Evolutionary conservation across 1,140 invertebrate species (phyloP).

Genomic region (Lordiphosa collinella): DNA sequence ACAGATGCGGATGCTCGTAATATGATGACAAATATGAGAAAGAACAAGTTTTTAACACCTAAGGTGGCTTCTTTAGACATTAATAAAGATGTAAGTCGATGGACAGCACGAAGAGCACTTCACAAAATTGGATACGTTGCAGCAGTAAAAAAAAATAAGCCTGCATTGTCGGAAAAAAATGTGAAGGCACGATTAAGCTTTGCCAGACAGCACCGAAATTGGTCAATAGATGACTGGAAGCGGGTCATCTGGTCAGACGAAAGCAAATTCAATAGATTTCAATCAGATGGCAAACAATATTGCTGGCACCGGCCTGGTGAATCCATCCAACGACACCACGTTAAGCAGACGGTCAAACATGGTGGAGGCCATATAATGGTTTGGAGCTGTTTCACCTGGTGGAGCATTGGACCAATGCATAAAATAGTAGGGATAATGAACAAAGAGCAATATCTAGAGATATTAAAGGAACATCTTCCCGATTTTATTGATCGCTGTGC

Average conservation of each 20-base stretch:
- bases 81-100: slow-evolving; percentile 12
- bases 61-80: neutral
- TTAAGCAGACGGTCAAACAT: too few relatives aligned
- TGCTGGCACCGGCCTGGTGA: neutral
- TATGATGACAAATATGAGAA: neutral
- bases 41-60: slow-evolving; percentile 2
- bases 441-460: too few relatives aligned
- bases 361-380: too few relatives aligned
- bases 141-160: slow-evolving; percentile 12
- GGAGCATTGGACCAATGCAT: too few relatives aligned
- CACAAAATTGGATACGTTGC: slow-evolving; percentile 4
- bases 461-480: too few relatives aligned
- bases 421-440: too few relatives aligned
- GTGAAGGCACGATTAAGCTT: slow-evolving; percentile 23
- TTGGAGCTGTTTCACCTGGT: too few relatives aligned
- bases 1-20: too few relatives aligned
- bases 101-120: slow-evolving; percentile 17
- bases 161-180: slow-evolving; percentile 5
- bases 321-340: too few relatives aligned
- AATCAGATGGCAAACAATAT: slow-evolving; percentile 22
- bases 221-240: slow-evolving; percentile 24
- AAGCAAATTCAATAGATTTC: slow-evolving; percentile 26
- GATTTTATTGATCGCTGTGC: too few relatives aligned
- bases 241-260: slow-evolving; percentile 31
- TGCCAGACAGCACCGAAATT: slow-evolving; percentile 15